Evolutionary conservation across 2,888 invertebrate species (phyloP).

Genomic region (Xestia c-nigrum): DNA sequence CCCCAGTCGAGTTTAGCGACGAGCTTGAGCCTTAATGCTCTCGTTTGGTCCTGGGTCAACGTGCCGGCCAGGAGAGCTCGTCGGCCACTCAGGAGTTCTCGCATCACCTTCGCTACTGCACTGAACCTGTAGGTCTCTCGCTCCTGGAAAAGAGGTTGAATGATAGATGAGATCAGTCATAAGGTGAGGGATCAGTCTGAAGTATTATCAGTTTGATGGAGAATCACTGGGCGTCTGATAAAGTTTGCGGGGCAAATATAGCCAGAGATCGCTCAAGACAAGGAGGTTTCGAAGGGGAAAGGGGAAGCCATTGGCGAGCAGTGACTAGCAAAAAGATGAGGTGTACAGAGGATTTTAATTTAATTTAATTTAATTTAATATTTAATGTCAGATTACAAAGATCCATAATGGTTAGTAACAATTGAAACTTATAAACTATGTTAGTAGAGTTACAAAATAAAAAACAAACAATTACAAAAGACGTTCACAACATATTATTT

Average conservation of each 20-base stretch:
- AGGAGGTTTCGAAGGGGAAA: neutral
- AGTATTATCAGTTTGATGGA: neutral
- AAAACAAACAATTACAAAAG: too few species aligned
- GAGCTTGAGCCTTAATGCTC: conserved; percentile 96
- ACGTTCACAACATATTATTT: too few species aligned
- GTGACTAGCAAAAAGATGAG: neutral
- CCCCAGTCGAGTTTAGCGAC: conserved; percentile 99
- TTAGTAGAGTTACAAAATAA: too few species aligned
- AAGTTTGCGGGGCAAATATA: neutral
- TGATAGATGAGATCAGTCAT: neutral
- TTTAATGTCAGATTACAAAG: too few species aligned
- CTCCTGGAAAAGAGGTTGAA: conserved; percentile 89
- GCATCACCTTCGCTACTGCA: conserved; percentile 96
- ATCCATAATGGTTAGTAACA: too few species aligned
- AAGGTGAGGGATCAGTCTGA: neutral
- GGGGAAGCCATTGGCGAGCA: neutral
- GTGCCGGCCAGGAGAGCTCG: conserved; percentile 96
- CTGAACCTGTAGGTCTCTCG: conserved; percentile 96
- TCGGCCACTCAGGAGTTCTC: conserved; percentile 96
- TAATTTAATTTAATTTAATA: too few species aligned
- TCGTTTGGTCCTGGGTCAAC: conserved; percentile 97
- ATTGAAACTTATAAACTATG: too few species aligned
- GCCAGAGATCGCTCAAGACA: neutral
- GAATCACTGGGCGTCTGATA: neutral
- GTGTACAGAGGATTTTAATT: neutral